Evolutionary conservation across 2,113 vertebrate genomes (phyloP).

Genomic region (Atlantisia rogersi): DNA sequence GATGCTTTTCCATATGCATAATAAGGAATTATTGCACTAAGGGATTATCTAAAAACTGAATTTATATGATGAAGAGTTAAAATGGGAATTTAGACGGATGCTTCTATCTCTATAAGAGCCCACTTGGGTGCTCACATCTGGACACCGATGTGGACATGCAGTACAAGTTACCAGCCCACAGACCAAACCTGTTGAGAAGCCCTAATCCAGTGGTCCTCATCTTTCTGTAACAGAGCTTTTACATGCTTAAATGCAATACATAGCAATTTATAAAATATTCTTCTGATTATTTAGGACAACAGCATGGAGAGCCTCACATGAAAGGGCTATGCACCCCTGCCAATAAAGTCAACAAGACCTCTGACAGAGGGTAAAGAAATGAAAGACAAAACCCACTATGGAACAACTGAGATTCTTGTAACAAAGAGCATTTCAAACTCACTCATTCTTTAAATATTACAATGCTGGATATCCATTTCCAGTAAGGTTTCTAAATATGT

Average conservation of each 20-base stretch:
- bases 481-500: not conserved
- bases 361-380: not conserved
- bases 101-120: not conserved
- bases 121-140: not conserved
- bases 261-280: too few species aligned
- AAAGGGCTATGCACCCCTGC: not conserved
- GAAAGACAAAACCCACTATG: not conserved
- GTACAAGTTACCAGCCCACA: not conserved
- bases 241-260: not conserved
- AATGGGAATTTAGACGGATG: not conserved
- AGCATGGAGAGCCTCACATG: accelerated
- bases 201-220: not conserved
- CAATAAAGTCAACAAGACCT: not conserved
- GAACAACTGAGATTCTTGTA: not conserved
- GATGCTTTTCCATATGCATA: not conserved
- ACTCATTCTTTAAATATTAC: not conserved
- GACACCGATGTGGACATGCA: not conserved
- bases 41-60: conserved; percentile 29
- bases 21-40: conserved; percentile 32
- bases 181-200: not conserved
- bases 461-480: not conserved
- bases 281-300: not conserved
- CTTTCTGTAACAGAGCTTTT: not conserved
- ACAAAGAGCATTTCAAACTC: not conserved
- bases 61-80: conserved; percentile 19